Conservation (phyloP, 2,113 vertebrate species). For the Hippopotamus amphibius region DNA sequence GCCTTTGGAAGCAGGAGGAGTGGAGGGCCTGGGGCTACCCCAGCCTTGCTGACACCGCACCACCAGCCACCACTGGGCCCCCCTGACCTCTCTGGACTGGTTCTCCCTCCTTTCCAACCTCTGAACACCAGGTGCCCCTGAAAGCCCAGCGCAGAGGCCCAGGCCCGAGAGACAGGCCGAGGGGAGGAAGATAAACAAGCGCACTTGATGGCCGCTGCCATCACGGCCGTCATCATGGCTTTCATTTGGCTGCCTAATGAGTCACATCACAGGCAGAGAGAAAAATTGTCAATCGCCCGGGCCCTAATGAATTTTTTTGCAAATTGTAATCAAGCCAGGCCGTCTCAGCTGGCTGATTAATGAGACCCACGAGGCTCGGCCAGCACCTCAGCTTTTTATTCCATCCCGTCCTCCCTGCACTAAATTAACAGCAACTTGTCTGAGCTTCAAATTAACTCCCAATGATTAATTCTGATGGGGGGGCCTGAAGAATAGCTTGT, state of each 20-base stretch:
- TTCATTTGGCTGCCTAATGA: constrained; percentile 94
- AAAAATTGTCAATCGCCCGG: constrained; percentile 94
- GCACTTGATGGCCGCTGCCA: constrained; percentile 90
- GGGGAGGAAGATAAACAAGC: constrained; percentile 91
- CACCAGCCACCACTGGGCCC: rapidly evolving
- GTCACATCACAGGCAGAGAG: constrained; percentile 92
- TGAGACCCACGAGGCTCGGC: constrained; percentile 93
- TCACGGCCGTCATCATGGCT: constrained; percentile 89
- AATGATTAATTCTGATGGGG: constrained; percentile 97
- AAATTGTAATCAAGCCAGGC: constrained; percentile 98
- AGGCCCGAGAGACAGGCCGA: constrained; percentile 82
- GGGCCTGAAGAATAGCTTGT: constrained; percentile 92
- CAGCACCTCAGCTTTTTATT: constrained; percentile 91
- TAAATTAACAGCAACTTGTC: constrained; percentile 98
- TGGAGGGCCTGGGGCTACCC: not conserved
- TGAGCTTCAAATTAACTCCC: constrained; percentile 97
- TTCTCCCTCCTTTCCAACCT: not conserved
- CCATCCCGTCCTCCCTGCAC: constrained; percentile 91
- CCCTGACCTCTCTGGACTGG: not conserved
- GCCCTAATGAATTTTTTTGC: constrained; percentile 97
- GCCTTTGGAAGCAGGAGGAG: not conserved
- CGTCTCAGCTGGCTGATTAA: constrained; percentile 95
- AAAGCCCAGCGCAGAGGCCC: not conserved
- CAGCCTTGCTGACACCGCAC: rapidly evolving
- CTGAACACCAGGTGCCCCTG: not conserved